These are phyloP conservation scores for Cyprinodon diabolis DNA, from an alignment of 2,797 vertebrate genomes.

Conservation along the genomic window DNA sequence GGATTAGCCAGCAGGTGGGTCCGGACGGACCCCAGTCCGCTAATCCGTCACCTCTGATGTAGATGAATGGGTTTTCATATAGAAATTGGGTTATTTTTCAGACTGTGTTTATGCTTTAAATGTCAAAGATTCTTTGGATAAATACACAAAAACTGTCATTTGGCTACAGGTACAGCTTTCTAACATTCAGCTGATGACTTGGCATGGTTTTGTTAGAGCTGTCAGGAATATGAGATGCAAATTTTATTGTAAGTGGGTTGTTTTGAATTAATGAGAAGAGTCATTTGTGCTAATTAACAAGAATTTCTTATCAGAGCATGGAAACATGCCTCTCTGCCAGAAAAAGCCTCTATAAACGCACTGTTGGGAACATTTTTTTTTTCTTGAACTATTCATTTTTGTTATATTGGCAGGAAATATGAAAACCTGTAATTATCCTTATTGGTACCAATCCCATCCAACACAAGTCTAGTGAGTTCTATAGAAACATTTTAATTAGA, in stretches of 20 bases:
- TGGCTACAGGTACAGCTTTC: not conserved
- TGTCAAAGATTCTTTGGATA: not conserved
- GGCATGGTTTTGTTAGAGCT: not conserved
- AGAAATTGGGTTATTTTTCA: no score
- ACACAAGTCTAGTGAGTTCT: not conserved
- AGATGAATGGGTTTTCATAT: no score
- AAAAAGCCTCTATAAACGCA: conserved; percentile 6
- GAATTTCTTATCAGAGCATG: conserved; percentile 7
- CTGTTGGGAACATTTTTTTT: not conserved
- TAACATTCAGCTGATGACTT: not conserved
- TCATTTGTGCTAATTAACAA: conserved; percentile 28
- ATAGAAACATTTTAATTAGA: not conserved
- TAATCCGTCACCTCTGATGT: no score
- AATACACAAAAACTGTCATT: not conserved
- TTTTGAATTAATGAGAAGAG: conserved; percentile 20
- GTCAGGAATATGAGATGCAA: conserved; percentile 6
- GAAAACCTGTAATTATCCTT: not conserved
- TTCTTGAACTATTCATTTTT: not conserved
- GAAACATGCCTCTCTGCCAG: conserved; percentile 14
- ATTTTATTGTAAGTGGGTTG: not conserved
- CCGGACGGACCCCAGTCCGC: no score
- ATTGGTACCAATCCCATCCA: not conserved
- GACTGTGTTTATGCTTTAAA: not conserved
- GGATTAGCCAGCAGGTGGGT: no score
- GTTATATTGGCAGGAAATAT: not conserved